These are phyloP conservation scores for Pyrrhosoma nymphula DNA, from an alignment of 2,888 invertebrate genomes.

Conservation along the genomic window DNA sequence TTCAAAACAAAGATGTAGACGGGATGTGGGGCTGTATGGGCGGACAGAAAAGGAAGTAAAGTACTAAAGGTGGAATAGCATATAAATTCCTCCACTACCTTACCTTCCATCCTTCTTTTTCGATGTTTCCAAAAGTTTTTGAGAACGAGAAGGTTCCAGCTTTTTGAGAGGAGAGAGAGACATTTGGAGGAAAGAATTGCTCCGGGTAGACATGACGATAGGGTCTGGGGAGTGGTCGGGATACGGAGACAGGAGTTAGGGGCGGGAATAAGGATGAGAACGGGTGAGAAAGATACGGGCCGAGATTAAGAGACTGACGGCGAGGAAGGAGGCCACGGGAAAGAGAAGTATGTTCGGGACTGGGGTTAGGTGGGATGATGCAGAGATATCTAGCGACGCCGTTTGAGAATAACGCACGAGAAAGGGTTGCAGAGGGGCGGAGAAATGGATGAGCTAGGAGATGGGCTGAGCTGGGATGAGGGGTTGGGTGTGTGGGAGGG, in stretches of 20 bases:
- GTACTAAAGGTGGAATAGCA: not conserved
- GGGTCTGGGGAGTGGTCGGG: not conserved
- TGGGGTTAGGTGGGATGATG: not conserved
- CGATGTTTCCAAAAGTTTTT: not conserved
- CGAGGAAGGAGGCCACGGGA: no score
- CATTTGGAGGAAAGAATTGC: not conserved
- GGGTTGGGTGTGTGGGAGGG: not conserved
- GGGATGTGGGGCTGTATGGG: no score
- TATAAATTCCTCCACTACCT: not conserved
- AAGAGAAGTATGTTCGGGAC: not conserved
- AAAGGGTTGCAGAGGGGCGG: not conserved
- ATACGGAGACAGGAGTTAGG: not conserved
- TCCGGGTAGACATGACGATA: not conserved
- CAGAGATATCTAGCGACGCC: not conserved
- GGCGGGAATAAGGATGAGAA: not conserved
- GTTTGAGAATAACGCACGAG: slow-evolving; percentile 4
- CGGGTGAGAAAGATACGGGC: slow-evolving; percentile 17
- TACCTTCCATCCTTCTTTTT: not conserved
- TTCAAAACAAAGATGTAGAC: no score
- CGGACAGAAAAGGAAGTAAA: no score
- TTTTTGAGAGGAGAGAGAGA: not conserved
- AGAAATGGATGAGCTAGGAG: not conserved
- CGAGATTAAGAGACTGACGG: slow-evolving; percentile 30
- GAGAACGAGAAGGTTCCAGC: not conserved
- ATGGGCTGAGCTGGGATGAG: not conserved